Evolutionary conservation across 2,797 vertebrate species (phyloP), one percentile per base, ranked within the genome.

Genomic region (Sorex maritimensis): DNA sequence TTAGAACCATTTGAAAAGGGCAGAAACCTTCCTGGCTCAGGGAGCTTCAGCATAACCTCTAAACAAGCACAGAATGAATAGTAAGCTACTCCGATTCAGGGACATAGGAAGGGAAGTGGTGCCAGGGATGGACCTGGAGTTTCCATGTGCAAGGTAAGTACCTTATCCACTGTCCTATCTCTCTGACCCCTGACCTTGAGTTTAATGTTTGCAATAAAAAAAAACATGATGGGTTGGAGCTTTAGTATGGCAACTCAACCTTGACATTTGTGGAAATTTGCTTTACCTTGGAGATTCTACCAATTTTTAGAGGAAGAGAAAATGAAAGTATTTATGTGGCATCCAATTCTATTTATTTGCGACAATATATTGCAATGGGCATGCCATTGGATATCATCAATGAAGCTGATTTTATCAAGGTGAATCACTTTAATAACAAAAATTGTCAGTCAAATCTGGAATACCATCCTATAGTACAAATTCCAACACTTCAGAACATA

Each of bases 181-280:
- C 58, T 61, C 58, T 15, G 15, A 23, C 4, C 58, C 58, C 17
- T 61, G 52, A 41, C 44, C 81, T 46, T 84, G 26, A 61, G 26
- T 63, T 89, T n/a, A 15, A n/a, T 38, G 11, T 68, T 72, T 93
- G 11, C 65, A 91, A 75, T 69, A 15, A 44, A 49, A 86, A 79
- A 34, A 34, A 34, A 69, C 8, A 11, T 21, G 10, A 19, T 61
- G 38, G 86, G 71, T 1, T 41, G 49, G 14, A 69, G 17, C 0
- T 0, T 15, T n/a, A 11, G 21, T 68, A 73, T 86, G 75, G 0
- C 17, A 72, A 69, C 67, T 5, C 68, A 4, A 9, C 26, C n/a
- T 41, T 78, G 10, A 4, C 10, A 26, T 75, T 87, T 34, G 6
- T 67, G 1, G 19, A 13, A 61, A 19, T 61, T 23, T 21, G 17